A percentile compares a stretch with the other conserved stretches of the same genome.
These are phyloP conservation scores for Parazoanthus swiftii DNA, from an alignment of 92 coral and sea anemone genomes.

Conservation along the genomic window DNA sequence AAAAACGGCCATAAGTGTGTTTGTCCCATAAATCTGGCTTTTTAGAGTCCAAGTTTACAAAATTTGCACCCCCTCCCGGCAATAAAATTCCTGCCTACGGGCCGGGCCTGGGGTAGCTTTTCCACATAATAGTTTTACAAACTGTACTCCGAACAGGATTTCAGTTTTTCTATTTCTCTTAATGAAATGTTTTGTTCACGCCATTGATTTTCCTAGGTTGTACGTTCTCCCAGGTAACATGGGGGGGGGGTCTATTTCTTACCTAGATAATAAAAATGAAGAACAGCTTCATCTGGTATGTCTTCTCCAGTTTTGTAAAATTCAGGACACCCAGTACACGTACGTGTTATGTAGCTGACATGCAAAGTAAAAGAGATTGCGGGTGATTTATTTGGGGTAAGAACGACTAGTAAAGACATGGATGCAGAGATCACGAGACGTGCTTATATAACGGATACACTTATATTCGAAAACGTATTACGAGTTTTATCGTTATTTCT, in stretches of 20 bases:
- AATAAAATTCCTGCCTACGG: too few relatives aligned
- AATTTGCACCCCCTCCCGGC: too few relatives aligned
- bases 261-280: conserved; percentile 81
- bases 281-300: conserved; percentile 78
- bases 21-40: too few relatives aligned
- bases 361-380: not conserved
- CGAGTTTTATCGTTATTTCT: too few relatives aligned
- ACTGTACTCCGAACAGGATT: too few relatives aligned
- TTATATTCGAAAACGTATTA: too few relatives aligned
- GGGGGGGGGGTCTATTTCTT: not conserved
- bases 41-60: too few relatives aligned
- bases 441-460: not conserved
- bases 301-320: conserved; percentile 73
- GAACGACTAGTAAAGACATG: not conserved
- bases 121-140: too few relatives aligned
- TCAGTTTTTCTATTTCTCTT: too few relatives aligned
- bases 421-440: not conserved
- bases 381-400: not conserved
- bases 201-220: too few relatives aligned
- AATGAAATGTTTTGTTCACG: not conserved
- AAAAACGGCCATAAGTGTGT: too few relatives aligned
- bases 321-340: conserved; percentile 73
- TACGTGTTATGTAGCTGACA: conserved; percentile 64
- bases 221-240: not conserved
- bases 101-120: too few relatives aligned